These are phyloP conservation scores for Autographa gamma DNA, from an alignment of 2,888 invertebrate genomes.

Conservation along the genomic window DNA sequence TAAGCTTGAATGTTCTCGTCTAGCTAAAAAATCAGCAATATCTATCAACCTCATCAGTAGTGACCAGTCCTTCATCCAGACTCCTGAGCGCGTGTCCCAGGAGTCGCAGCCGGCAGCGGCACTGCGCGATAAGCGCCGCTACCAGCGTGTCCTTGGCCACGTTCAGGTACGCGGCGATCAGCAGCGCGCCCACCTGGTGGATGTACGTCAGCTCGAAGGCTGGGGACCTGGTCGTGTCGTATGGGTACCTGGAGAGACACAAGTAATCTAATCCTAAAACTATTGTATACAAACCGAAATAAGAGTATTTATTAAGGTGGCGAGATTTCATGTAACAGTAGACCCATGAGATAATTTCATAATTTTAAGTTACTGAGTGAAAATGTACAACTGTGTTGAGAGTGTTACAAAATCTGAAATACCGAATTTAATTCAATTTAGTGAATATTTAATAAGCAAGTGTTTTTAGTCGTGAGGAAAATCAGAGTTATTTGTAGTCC, in stretches of 20 bases:
- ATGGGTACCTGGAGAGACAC: slow-evolving; percentile 78
- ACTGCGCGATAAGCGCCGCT: slow-evolving; percentile 82
- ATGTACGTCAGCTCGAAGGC: slow-evolving; percentile 80
- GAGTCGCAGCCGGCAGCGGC: slow-evolving; percentile 82
- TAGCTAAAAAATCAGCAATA: not conserved
- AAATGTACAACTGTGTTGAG: too few relatives aligned
- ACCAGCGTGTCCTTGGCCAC: slow-evolving; percentile 85
- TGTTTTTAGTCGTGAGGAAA: too few relatives aligned
- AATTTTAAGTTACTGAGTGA: too few relatives aligned
- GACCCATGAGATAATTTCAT: too few relatives aligned
- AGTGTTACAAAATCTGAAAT: too few relatives aligned
- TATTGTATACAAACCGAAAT: too few relatives aligned
- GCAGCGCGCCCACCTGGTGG: slow-evolving; percentile 83
- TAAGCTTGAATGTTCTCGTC: too few relatives aligned
- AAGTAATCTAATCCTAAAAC: not conserved
- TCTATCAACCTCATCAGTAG: slow-evolving; percentile 48
- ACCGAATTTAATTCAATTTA: too few relatives aligned
- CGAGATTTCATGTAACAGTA: too few relatives aligned
- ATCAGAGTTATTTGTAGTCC: too few relatives aligned
- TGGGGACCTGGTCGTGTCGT: slow-evolving; percentile 76
- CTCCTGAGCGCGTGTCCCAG: slow-evolving; percentile 74
- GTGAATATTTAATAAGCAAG: too few relatives aligned
- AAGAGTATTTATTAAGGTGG: too few relatives aligned
- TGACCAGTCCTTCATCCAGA: slow-evolving; percentile 63
- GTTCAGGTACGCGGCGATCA: slow-evolving; percentile 83